phyloP scores from a whole-genome alignment of 2,888 invertebrate genomes.

The Lamproptera curius region DNA sequence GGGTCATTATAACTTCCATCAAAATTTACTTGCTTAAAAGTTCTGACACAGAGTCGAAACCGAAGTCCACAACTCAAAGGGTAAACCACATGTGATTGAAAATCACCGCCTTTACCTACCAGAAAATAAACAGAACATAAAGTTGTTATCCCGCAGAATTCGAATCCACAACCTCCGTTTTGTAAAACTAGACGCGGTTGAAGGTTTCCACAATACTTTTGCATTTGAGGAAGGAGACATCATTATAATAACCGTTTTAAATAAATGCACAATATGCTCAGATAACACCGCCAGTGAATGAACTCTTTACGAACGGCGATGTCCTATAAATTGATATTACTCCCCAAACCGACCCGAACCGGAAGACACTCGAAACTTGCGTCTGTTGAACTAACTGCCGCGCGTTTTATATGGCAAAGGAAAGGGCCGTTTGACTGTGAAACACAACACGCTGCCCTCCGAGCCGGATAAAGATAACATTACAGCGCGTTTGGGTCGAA shows the following conservation, averaged over 20 bases:
- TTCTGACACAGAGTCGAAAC: too few species aligned
- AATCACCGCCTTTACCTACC: too few species aligned
- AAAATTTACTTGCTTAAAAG: too few species aligned
- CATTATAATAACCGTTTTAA: too few species aligned
- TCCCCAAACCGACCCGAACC: slow-evolving; percentile 28
- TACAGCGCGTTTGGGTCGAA: slow-evolving; percentile 1
- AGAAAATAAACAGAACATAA: too few species aligned
- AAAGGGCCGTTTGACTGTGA: slow-evolving; percentile 21
- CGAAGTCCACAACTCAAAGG: too few species aligned
- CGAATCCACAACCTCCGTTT: too few species aligned
- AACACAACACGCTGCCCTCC: slow-evolving; percentile 25
- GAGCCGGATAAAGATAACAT: slow-evolving; percentile 24
- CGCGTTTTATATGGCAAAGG: slow-evolving; percentile 16
- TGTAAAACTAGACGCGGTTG: too few species aligned
- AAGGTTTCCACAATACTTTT: too few species aligned
- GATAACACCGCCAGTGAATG: slow-evolving; percentile 31
- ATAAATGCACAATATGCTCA: neutral
- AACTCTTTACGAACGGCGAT: slow-evolving; percentile 37
- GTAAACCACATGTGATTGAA: too few species aligned
- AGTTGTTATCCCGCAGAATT: too few species aligned
- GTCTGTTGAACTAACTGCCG: slow-evolving; percentile 7
- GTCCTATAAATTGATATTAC: slow-evolving; percentile 40
- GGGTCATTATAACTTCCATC: too few species aligned
- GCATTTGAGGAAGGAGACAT: neutral
- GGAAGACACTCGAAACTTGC: slow-evolving; percentile 35